A percentile compares a stretch with the other conserved stretches of the same genome.
These are phyloP conservation scores for Aphelocoma coerulescens DNA, from an alignment of 2,113 vertebrate genomes.

Conservation along the genomic window DNA sequence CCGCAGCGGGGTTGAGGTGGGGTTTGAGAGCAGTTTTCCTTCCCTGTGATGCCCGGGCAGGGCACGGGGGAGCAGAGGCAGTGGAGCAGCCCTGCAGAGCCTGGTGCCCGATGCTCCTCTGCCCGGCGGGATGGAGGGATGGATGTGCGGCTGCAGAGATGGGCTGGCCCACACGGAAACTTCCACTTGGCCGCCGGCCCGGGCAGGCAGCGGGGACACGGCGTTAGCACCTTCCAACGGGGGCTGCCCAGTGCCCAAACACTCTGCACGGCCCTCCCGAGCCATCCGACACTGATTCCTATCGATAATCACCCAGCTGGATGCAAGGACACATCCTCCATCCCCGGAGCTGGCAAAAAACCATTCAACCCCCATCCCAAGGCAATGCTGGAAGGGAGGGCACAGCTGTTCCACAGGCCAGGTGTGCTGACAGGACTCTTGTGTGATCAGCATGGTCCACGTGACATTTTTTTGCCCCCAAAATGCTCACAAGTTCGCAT, in stretches of 20 bases:
- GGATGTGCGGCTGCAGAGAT: not conserved
- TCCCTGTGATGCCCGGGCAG: fast-evolving
- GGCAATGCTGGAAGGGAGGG: not conserved
- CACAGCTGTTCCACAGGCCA: not conserved
- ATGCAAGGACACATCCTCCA: not conserved
- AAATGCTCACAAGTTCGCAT: not conserved
- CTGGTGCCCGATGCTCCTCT: not conserved
- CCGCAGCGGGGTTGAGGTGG: not conserved
- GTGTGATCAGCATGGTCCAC: fast-evolving
- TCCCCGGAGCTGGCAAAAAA: not conserved
- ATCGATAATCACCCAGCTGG: not conserved
- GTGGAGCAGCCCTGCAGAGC: not conserved
- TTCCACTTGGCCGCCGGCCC: not conserved
- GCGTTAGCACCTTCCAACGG: not conserved
- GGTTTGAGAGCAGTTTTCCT: not conserved
- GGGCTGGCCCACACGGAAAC: not conserved
- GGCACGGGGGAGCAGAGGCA: not conserved
- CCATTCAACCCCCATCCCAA: fast-evolving
- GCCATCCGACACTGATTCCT: fast-evolving
- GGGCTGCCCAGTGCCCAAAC: not conserved
- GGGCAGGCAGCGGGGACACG: not conserved
- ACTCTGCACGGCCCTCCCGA: fast-evolving
- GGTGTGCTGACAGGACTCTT: not conserved
- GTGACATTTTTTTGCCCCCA: fast-evolving
- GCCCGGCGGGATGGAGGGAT: not conserved